Evolutionary conservation across 2,113 vertebrate species (phyloP).

Genomic region (Carlito syrichta): DNA sequence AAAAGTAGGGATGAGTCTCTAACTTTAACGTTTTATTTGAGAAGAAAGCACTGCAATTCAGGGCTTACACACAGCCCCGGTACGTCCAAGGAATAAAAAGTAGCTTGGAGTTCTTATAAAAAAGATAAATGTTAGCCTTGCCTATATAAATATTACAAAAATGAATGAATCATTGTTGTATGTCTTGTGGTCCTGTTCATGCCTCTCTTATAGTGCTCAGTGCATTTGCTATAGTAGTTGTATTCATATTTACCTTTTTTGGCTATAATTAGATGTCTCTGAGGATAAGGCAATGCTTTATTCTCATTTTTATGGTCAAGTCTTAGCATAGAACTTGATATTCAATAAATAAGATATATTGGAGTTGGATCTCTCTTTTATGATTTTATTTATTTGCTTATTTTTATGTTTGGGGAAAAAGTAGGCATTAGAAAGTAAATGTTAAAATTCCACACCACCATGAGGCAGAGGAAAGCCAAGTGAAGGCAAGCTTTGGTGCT

Average conservation of each 20-base stretch:
- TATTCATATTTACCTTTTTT: background rate
- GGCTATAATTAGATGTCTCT: background rate
- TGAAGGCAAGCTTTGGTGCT: background rate
- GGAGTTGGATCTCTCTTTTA: background rate
- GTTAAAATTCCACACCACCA: background rate
- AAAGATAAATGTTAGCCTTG: too few species aligned
- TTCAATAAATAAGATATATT: background rate
- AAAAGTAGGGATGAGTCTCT: too few species aligned
- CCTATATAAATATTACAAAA: background rate
- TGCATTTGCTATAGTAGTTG: background rate
- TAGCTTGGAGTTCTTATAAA: too few species aligned
- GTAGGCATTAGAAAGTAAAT: background rate
- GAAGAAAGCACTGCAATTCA: too few species aligned
- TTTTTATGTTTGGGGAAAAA: background rate
- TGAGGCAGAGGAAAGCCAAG: background rate
- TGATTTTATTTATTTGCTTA: background rate
- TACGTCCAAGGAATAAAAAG: too few species aligned
- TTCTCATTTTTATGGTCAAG: background rate
- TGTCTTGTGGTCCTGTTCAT: background rate
- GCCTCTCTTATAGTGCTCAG: background rate
- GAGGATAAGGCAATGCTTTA: background rate
- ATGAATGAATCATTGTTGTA: background rate
- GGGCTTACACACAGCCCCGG: too few species aligned
- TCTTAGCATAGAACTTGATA: background rate
- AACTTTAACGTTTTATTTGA: too few species aligned